Base-by-base conservation (phyloP, 1,140 invertebrate genomes). In the Aporrectodea caliginosa region DNA sequence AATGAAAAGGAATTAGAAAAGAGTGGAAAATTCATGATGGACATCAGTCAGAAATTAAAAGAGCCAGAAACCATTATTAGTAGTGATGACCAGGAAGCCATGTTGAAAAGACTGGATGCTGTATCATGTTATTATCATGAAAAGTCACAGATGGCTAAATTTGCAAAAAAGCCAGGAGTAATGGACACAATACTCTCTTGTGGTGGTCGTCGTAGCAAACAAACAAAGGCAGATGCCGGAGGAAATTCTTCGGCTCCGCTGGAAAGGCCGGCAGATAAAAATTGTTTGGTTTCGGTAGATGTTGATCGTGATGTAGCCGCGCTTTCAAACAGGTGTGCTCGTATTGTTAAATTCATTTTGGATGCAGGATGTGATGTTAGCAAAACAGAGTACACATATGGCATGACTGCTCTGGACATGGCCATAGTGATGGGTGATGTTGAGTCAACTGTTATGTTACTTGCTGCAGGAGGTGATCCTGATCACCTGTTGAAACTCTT, bases 321-420 rank as follows among this genome's bases (percentile, higher is more conserved):
- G 30, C 27, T 80, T 34, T 31, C 32, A 16, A 76, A 81, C 27
- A 78, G 72, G 29, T 81, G 58, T 29, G 43, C 76, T 27, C 69
- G 73, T n/a, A 81, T 81, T 12, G 0, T 81, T 1, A 32, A 30
- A 2, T 78, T 81, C 76, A 71, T 81, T 16, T 31, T 78, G 1
- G 77, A 78, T n/a, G 35, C 33, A 1, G 77, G 77, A 16, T 81
- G 80, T 43, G 70, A 75, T 12, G 73, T 81, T 35, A 43, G 68
- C 32, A 22, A 22, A 27, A 78, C 73, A 0, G 80, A 81, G 71
- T 35, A 78, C 2, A 74, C 80, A 1, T 81, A 78, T 70, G 80
- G 80, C 29, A 81, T 81, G 80, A 81, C 80, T n/a, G 80, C 80
- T 6, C 77, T 81, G 2, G 80, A 81, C 43, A 81, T 81, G 80